Conservation (phyloP, 2,797 vertebrate genomes). For the Leptodactylus fallax region DNA sequence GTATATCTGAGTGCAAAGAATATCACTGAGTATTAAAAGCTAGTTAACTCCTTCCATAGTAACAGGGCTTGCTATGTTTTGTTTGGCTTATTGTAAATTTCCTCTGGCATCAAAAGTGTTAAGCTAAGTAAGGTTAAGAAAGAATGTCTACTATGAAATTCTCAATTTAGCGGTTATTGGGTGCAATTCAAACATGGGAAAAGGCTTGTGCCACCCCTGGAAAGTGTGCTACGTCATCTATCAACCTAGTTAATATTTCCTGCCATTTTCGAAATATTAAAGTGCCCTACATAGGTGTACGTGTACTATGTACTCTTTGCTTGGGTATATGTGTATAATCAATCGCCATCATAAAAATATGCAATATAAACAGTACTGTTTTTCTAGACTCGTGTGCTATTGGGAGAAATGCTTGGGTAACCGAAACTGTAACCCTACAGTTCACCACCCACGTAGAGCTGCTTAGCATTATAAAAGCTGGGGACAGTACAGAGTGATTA, state of each 20-base stretch:
- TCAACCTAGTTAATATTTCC: background rate
- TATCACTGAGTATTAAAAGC: background rate
- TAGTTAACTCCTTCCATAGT: background rate
- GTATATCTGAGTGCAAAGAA: background rate
- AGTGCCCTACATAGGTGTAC: background rate
- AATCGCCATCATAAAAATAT: too few relatives aligned
- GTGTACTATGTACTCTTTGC: background rate
- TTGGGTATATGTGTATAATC: too few relatives aligned
- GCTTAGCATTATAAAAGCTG: too few relatives aligned
- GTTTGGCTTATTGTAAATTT: background rate
- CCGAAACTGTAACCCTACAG: too few relatives aligned
- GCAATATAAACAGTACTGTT: too few relatives aligned
- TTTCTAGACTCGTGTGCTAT: background rate
- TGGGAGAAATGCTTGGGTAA: too few relatives aligned
- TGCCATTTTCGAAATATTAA: background rate
- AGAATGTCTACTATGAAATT: constrained; percentile 54
- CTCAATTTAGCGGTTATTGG: constrained; percentile 41
- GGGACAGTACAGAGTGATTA: too few relatives aligned
- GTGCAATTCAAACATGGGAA: constrained; percentile 29
- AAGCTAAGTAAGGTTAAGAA: constrained; percentile 10
- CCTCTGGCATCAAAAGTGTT: constrained; percentile 33
- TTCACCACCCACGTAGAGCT: too few relatives aligned
- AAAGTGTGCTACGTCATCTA: background rate
- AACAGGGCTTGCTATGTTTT: background rate
- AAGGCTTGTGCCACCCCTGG: background rate